phyloP scores from a whole-genome alignment of 2,888 invertebrate species.

The Amiota mariae region DNA sequence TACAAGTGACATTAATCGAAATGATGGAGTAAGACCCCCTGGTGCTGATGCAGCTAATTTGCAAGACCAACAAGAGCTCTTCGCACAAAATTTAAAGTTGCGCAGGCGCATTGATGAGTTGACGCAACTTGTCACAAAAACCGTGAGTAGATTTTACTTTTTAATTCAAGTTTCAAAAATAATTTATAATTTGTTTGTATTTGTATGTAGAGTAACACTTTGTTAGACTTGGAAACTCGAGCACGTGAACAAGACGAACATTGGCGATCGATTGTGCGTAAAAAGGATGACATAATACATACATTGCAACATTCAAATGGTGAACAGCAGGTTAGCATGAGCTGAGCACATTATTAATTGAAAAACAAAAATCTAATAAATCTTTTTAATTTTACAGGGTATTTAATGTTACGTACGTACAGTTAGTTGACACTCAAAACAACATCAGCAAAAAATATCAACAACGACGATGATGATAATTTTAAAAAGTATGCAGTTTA shows the following conservation, averaged over 20 bases:
- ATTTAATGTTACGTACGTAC: slow-evolving; percentile 68
- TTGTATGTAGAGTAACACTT: slow-evolving; percentile 70
- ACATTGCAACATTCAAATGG: slow-evolving; percentile 71
- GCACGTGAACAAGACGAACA: slow-evolving; percentile 72
- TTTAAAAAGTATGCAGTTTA: slow-evolving; percentile 57
- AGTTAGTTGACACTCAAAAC: slow-evolving; percentile 22
- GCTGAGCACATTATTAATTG: not conserved
- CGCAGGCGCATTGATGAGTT: slow-evolving; percentile 81
- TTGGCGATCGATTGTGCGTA: slow-evolving; percentile 71
- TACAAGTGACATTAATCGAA: slow-evolving; percentile 49
- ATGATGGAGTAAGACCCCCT: slow-evolving; percentile 25
- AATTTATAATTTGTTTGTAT: not conserved
- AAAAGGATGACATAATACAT: slow-evolving; percentile 71
- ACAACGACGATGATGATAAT: slow-evolving; percentile 45
- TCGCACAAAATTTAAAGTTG: slow-evolving; percentile 79
- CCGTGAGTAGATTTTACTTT: slow-evolving; percentile 76
- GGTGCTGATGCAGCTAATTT: slow-evolving; percentile 44
- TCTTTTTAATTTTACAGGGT: slow-evolving; percentile 57
- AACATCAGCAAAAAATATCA: slow-evolving; percentile 26
- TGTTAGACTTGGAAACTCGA: slow-evolving; percentile 70
- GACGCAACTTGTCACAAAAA: slow-evolving; percentile 84
- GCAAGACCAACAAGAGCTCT: slow-evolving; percentile 70
- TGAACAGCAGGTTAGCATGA: slow-evolving; percentile 67
- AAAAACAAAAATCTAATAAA: not conserved
- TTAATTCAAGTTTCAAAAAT: not conserved